phyloP scores from a whole-genome alignment of 2,797 vertebrate species.

The Coracias cyanogaster region DNA sequence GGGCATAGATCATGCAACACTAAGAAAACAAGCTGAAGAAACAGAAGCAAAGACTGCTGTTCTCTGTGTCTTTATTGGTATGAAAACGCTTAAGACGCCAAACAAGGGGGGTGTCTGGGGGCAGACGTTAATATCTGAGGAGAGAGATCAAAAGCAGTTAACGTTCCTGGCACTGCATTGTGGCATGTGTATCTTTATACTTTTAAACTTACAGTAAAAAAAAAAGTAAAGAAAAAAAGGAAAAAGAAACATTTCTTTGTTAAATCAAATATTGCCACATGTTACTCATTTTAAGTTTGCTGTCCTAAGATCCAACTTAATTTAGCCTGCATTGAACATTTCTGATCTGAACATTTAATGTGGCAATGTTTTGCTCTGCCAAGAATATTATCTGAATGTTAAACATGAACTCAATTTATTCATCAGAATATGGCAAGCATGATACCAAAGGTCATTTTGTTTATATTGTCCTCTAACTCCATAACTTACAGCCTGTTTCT shows the following conservation, averaged over 20 bases:
- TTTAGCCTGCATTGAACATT: slow-evolving; percentile 79
- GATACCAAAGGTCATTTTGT: slow-evolving; percentile 72
- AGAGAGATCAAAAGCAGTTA: slow-evolving; percentile 84
- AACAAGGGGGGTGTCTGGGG: slow-evolving; percentile 67
- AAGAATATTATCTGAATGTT: slow-evolving; percentile 79
- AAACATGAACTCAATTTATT: slow-evolving; percentile 81
- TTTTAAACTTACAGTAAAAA: slow-evolving; percentile 73
- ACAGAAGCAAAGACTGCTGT: slow-evolving; percentile 71
- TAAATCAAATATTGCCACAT: slow-evolving; percentile 81
- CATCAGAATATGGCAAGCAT: slow-evolving; percentile 71
- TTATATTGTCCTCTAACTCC: slow-evolving; percentile 66
- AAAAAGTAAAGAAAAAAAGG: slow-evolving; percentile 16
- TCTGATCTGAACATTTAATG: slow-evolving; percentile 82
- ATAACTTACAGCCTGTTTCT: slow-evolving; percentile 43
- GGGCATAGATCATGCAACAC: slow-evolving; percentile 74
- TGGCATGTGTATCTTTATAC: slow-evolving; percentile 79
- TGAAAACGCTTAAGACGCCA: slow-evolving; percentile 76
- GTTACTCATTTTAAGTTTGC: slow-evolving; percentile 81
- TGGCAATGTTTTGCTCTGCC: slow-evolving; percentile 74
- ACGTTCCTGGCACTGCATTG: slow-evolving; percentile 77
- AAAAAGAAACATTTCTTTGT: slow-evolving; percentile 76
- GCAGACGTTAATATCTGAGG: slow-evolving; percentile 84
- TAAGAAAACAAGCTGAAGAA: slow-evolving; percentile 77
- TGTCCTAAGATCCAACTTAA: slow-evolving; percentile 79
- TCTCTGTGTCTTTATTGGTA: slow-evolving; percentile 78